Conservation (phyloP, 2,888 invertebrate genomes). For the Meandrusa payeni region DNA sequence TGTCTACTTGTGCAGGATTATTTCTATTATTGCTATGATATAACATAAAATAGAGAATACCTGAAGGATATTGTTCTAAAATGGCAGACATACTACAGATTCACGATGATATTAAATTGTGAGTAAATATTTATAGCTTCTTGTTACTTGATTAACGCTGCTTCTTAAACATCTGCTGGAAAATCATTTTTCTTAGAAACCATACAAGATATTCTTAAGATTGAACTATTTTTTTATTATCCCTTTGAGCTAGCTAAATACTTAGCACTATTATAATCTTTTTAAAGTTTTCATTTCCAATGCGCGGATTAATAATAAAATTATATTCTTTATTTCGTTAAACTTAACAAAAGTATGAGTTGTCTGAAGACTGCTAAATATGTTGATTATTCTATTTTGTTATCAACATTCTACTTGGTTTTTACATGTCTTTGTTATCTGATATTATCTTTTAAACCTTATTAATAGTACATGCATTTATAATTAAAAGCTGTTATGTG, state of each 20-base stretch:
- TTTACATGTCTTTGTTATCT: no score
- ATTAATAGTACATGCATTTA: no score
- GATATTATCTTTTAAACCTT: no score
- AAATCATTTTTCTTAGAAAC: conserved; percentile 39
- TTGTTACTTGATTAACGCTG: conserved; percentile 3
- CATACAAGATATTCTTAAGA: conserved; percentile 30
- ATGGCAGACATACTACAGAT: conserved; percentile 84
- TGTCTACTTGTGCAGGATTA: conserved; percentile 8
- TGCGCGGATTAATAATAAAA: no score
- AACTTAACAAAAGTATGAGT: no score
- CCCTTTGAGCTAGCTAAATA: no score
- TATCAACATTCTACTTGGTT: no score
- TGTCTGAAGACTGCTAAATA: conserved; percentile 4
- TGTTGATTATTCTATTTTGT: no score
- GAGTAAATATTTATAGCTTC: conserved; percentile 45
- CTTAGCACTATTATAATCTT: no score
- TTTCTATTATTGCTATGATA: conserved; percentile 29
- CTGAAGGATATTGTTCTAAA: conserved; percentile 29
- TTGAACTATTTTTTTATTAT: conserved; percentile 10
- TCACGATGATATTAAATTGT: conserved; percentile 88
- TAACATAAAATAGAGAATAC: conserved; percentile 24
- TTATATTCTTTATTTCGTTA: no score
- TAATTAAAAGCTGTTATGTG: no score
- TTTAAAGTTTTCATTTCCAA: no score
- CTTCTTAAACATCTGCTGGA: conserved; percentile 17